These are phyloP conservation scores for Caerostris extrusa DNA, from an alignment of 1,140 invertebrate genomes.

Conservation along the genomic window DNA sequence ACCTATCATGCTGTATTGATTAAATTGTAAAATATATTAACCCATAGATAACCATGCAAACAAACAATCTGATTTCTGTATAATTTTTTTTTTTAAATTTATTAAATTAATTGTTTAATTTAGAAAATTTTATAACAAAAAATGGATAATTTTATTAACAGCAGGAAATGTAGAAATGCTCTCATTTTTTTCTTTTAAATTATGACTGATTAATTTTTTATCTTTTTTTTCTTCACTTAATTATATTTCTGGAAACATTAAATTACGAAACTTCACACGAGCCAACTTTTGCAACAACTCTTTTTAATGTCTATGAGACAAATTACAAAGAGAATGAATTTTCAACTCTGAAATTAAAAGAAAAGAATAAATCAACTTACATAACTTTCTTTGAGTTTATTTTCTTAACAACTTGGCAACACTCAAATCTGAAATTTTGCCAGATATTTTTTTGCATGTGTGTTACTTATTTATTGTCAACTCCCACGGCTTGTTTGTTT, in stretches of 20 bases:
- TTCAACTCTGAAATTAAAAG: background rate
- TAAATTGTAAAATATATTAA: too few relatives aligned
- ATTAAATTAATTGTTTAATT: too few relatives aligned
- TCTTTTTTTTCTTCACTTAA: too few relatives aligned
- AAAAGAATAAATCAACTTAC: background rate
- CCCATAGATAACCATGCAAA: too few relatives aligned
- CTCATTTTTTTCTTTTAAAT: too few relatives aligned
- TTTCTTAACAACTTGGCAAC: background rate
- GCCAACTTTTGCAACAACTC: background rate
- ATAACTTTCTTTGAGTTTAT: background rate
- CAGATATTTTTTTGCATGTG: background rate
- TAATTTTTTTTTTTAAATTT: too few relatives aligned
- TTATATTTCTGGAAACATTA: background rate
- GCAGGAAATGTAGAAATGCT: too few relatives aligned
- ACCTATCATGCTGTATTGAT: too few relatives aligned
- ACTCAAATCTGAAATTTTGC: background rate
- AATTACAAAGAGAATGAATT: background rate
- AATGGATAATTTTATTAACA: too few relatives aligned
- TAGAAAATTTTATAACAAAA: too few relatives aligned
- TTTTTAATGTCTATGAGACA: background rate
- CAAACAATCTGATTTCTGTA: too few relatives aligned
- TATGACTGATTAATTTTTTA: too few relatives aligned
- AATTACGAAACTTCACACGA: background rate
- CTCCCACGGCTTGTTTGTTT: background rate
- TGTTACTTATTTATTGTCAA: background rate